Conservation (phyloP, 2,888 invertebrate species). For the Eupithecia subumbrata region DNA sequence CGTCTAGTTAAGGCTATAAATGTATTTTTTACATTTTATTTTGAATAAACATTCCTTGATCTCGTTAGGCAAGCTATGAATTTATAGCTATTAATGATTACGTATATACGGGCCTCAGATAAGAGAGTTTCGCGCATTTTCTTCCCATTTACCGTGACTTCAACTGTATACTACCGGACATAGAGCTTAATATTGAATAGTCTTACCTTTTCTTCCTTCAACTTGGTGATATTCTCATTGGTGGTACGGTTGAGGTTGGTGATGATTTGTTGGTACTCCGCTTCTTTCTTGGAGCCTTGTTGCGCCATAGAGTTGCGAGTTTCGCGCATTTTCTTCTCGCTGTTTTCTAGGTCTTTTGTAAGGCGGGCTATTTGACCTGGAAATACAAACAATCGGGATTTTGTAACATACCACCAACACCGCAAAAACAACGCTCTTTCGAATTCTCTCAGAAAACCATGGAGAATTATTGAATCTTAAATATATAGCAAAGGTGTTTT, state of each 20-base stretch:
- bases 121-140: too few species aligned
- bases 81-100: too few species aligned
- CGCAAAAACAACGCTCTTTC: neutral
- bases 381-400: neutral
- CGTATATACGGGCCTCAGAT: too few species aligned
- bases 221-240: conserved; percentile 89
- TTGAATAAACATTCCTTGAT: too few species aligned
- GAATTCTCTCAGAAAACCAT: too few species aligned
- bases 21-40: too few species aligned
- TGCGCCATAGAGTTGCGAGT: conserved; percentile 88
- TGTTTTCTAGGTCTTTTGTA: conserved; percentile 90
- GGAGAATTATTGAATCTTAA: too few species aligned
- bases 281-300: conserved; percentile 90
- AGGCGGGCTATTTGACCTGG: conserved; percentile 87
- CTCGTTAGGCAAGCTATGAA: too few species aligned
- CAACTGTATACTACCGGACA: neutral
- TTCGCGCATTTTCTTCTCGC: conserved; percentile 86
- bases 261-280: conserved; percentile 90
- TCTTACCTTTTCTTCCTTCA: conserved; percentile 89
- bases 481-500: neutral
- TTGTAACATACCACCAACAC: neutral
- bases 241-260: conserved; percentile 88
- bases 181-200: neutral
- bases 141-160: neutral
- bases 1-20: too few species aligned